Conservation (phyloP, 2,797 vertebrate genomes). For the Lacerta viridis region DNA sequence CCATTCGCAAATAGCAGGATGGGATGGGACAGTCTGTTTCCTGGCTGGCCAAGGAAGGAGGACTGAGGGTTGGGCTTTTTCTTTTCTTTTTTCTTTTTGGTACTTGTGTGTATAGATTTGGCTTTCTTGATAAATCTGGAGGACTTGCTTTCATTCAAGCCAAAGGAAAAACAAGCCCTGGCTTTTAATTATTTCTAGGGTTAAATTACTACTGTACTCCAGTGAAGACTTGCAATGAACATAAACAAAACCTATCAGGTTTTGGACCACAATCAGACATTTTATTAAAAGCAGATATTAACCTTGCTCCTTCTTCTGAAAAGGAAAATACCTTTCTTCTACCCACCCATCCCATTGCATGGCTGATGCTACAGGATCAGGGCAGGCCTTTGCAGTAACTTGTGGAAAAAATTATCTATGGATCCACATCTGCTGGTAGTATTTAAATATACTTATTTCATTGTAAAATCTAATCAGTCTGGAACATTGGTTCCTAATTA, state of each 20-base stretch:
- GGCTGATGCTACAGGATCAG: neutral
- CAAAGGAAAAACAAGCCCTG: neutral
- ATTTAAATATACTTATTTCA: neutral
- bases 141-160: neutral
- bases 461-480: neutral
- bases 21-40: constrained; percentile 36
- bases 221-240: neutral
- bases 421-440: constrained; percentile 22
- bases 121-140: neutral
- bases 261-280: constrained; percentile 17
- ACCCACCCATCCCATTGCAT: neutral
- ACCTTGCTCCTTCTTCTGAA: neutral
- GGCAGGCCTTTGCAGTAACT: neutral
- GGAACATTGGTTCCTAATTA: constrained; percentile 2
- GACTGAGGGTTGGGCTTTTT: neutral
- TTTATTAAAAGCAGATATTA: constrained; percentile 29
- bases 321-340: neutral
- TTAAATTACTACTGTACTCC: constrained; percentile 12
- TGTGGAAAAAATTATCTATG: neutral
- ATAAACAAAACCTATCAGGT: constrained; percentile 14
- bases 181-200: constrained; percentile 1
- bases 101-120: constrained; percentile 11
- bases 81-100: neutral
- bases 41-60: constrained; percentile 36
- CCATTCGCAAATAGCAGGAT: constrained; percentile 42